Evolutionary conservation across 2,888 invertebrate genomes (phyloP).

Genomic region (Eulithis testata): DNA sequence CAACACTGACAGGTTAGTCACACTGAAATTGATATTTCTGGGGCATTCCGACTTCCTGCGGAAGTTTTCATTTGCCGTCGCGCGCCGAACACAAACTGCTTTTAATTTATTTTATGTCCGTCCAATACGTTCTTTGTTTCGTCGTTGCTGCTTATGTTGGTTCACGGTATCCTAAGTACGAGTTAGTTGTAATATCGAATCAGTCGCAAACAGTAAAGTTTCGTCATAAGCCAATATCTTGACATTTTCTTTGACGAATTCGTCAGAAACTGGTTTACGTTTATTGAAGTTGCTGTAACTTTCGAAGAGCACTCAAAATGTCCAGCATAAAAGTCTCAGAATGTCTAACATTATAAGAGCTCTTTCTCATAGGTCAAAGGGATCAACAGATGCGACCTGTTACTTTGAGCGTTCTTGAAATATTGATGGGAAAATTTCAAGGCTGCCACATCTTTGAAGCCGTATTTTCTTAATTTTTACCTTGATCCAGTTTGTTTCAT

Average conservation of each 20-base stretch:
- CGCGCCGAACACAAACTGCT: constrained; percentile 19
- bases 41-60: constrained; percentile 28
- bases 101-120: constrained; percentile 27
- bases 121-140: constrained; percentile 12
- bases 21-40: constrained; percentile 29
- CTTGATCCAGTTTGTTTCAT: constrained; percentile 22
- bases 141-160: background rate
- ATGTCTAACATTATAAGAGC: constrained; percentile 10
- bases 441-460: constrained; percentile 10
- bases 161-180: background rate
- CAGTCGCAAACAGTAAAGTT: background rate
- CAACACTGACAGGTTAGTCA: constrained; percentile 1
- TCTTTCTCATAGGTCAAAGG: background rate
- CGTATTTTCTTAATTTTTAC: constrained; percentile 3
- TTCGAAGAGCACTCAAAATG: background rate
- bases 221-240: background rate
- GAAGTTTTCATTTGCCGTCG: constrained; percentile 26
- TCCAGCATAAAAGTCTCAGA: background rate
- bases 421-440: constrained; percentile 11
- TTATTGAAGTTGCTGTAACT: background rate
- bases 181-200: background rate
- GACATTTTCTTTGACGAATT: background rate
- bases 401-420: constrained; percentile 14
- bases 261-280: background rate
- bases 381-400: constrained; percentile 23